phyloP scores from a whole-genome alignment of 2,797 vertebrate species.

The Petrocephalus schoutedeni region DNA sequence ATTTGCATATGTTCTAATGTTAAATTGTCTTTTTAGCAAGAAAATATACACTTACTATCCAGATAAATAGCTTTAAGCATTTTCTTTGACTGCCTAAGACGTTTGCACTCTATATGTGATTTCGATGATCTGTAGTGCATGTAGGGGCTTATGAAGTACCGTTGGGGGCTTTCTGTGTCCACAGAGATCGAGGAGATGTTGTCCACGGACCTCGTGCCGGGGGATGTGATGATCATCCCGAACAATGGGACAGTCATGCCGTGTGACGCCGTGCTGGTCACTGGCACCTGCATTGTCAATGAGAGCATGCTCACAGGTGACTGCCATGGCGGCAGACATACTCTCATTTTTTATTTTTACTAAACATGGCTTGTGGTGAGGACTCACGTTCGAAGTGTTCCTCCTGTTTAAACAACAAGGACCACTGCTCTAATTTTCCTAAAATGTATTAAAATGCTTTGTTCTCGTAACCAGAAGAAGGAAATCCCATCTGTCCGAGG shows the following conservation, averaged over 20 bases:
- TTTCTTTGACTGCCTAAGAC: neutral
- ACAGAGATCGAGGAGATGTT: constrained; percentile 85
- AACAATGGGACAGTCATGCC: constrained; percentile 93
- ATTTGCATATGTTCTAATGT: neutral
- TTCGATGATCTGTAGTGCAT: neutral
- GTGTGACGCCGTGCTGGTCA: constrained; percentile 89
- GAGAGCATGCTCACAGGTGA: constrained; percentile 99
- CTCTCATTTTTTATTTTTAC: neutral
- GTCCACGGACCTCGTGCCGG: constrained; percentile 93
- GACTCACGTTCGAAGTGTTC: neutral
- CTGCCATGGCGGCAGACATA: neutral
- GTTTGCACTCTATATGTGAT: neutral
- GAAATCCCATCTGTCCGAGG: neutral
- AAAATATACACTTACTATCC: neutral
- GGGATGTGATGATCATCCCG: constrained; percentile 88
- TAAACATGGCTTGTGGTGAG: neutral
- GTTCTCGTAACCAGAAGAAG: neutral
- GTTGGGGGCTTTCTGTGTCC: neutral
- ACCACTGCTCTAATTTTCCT: neutral
- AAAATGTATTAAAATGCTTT: neutral
- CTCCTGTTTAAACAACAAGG: neutral
- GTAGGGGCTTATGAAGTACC: neutral
- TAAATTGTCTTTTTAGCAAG: neutral
- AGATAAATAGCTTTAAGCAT: neutral
- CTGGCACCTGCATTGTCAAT: constrained; percentile 96